Percentiles rank a stretch among this genome's conserved stretches.
phyloP scores from a whole-genome alignment of 2,888 invertebrate species.

The Kuschelorhynchus macadamiae region DNA sequence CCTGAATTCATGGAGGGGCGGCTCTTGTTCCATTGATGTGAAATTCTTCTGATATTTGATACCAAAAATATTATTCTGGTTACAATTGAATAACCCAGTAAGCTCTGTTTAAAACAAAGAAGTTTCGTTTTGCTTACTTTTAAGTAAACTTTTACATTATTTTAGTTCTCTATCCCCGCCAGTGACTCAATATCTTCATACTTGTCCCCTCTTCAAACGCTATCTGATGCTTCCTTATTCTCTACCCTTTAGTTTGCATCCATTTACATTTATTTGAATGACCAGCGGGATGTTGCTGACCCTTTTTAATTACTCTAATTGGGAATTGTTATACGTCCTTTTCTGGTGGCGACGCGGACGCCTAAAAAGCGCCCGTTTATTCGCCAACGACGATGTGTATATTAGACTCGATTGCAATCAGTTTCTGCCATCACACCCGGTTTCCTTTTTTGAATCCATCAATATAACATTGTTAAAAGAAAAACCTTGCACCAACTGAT shows the following conservation, averaged over 20 bases:
- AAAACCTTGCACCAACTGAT: no score
- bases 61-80: no score
- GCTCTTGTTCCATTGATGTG: no score
- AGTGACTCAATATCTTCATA: neutral
- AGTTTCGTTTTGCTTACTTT: no score
- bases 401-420: neutral
- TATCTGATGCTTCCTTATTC: slow-evolving; percentile 50
- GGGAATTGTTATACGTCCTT: slow-evolving; percentile 45
- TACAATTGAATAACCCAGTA: no score
- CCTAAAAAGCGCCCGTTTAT: neutral
- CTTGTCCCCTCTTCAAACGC: slow-evolving; percentile 17
- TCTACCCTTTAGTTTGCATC: slow-evolving; percentile 51
- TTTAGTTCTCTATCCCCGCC: neutral
- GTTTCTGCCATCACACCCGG: no score
- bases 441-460: no score
- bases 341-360: slow-evolving; percentile 1
- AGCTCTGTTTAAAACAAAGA: no score
- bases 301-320: slow-evolving; percentile 51
- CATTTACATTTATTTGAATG: slow-evolving; percentile 52
- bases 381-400: neutral
- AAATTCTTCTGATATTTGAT: no score
- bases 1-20: no score
- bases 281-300: slow-evolving; percentile 49
- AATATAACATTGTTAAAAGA: no score
- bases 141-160: no score